Evolutionary conservation across 2,113 vertebrate genomes (phyloP), one percentile per base, ranked within the genome.

Genomic region (Mustela lutreola): DNA sequence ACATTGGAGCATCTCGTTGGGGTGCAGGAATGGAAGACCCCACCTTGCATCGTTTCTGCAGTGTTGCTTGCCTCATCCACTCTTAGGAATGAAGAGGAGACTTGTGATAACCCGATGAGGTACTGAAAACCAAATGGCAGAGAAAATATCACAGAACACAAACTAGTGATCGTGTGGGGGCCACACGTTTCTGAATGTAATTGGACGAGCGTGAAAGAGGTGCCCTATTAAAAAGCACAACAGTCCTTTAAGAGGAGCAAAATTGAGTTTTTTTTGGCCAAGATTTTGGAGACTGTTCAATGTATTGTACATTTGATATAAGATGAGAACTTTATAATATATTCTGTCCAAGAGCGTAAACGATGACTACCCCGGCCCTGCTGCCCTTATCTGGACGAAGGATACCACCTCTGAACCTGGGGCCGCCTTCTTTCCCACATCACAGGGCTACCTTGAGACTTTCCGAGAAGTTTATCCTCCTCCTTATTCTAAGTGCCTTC

Each of bases 401-500:
- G 98, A 99, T 99, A 97, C 99, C 99, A 33, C 99, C 99, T 0
- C 99, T 99, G 93, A 99, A 98, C 85, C 98, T 99, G 71, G 99
- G 99, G n/a, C 98, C 99, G 39, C 99, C 99, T 56, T 99, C 99
- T 50, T 99, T 99, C 98, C 99, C 99, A 0, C 99, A 99, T 97
- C 99, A 99, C 98, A 98, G 99, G 95, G 99, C 99, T 36, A 99
- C 99, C 70, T 97, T 99, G 99, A 98, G 99, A 98, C 99, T 99
- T 70, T 99, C 99, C 0, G 99, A 99, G 98, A 99, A 99, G 99
- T 99, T 99, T 94, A 99, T 99, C 98, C 99, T 99, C 96, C 99
- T 99, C 97, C 99, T 99, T 86, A 99, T 99, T 82, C 99, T 99
- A 97, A 99, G 99, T 99, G 99, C 99, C 99, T 99, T 99, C 99